These are phyloP conservation scores for Lepidurus packardi DNA, from an alignment of 1,140 invertebrate genomes.

Conservation along the genomic window DNA sequence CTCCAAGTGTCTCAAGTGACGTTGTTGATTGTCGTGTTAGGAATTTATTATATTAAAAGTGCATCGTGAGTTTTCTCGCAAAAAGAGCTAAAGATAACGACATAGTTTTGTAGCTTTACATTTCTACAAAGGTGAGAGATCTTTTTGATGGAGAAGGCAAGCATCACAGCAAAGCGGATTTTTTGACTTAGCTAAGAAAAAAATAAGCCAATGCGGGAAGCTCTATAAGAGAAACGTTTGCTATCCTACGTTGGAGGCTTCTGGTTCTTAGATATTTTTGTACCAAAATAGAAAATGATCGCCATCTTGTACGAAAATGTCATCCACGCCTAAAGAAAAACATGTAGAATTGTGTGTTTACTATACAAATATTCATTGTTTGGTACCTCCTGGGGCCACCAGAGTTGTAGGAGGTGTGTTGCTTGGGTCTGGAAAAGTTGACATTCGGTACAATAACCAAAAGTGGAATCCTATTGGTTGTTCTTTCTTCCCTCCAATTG, in stretches of 20 bases:
- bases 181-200: background rate
- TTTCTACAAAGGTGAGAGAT: background rate
- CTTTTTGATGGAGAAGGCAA: background rate
- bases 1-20: background rate
- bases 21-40: background rate
- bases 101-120: too few relatives aligned
- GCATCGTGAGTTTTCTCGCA: background rate
- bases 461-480: constrained; percentile 81
- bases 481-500: constrained; percentile 74
- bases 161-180: constrained; percentile 6
- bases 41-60: constrained; percentile 22
- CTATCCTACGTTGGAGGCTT: background rate
- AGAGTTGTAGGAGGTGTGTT: constrained; percentile 74
- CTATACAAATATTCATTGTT: background rate
- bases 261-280: constrained; percentile 67
- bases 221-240: constrained; percentile 7
- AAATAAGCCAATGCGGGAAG: constrained; percentile 20
- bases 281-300: constrained; percentile 85
- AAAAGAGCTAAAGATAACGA: too few relatives aligned
- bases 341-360: constrained; percentile 1
- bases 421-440: constrained; percentile 64
- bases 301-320: constrained; percentile 70
- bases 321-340: constrained; percentile 66
- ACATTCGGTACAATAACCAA: constrained; percentile 75
- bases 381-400: constrained; percentile 71